These are phyloP conservation scores for Meandrusa payeni DNA, from an alignment of 2,888 invertebrate genomes.

Conservation along the genomic window DNA sequence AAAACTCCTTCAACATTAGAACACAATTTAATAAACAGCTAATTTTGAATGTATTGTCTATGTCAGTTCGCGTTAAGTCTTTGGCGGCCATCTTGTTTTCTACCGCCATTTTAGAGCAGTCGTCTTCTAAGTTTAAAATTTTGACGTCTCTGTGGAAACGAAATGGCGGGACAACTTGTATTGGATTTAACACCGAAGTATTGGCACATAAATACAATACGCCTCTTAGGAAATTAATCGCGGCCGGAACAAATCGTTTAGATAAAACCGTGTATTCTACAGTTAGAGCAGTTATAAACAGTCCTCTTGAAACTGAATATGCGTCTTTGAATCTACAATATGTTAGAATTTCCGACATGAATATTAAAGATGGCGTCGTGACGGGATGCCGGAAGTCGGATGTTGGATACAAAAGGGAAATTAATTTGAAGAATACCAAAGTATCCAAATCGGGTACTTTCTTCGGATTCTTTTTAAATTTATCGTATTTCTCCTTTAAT, in stretches of 20 bases:
- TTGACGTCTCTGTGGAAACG: conserved; percentile 76
- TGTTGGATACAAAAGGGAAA: conserved; percentile 91
- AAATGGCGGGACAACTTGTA: conserved; percentile 86
- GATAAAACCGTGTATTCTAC: conserved; percentile 90
- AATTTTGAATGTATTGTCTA: conserved; percentile 84
- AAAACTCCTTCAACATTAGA: conserved; percentile 81
- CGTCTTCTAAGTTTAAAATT: conserved; percentile 79
- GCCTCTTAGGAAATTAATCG: conserved; percentile 89
- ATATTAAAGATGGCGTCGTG: conserved; percentile 90
- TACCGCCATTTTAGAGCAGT: conserved; percentile 59
- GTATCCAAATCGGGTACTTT: conserved; percentile 84
- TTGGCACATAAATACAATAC: conserved; percentile 86
- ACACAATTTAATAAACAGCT: conserved; percentile 78
- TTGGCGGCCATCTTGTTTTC: conserved; percentile 70
- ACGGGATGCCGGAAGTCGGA: conserved; percentile 95
- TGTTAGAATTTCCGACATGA: conserved; percentile 90
- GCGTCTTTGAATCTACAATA: conserved; percentile 82
- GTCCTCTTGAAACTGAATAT: conserved; percentile 87
- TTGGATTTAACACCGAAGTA: conserved; percentile 78
- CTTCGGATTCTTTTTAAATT: conserved; percentile 81
- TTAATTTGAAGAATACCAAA: conserved; percentile 90
- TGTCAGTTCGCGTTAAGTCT: conserved; percentile 76
- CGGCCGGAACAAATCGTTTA: conserved; percentile 90
- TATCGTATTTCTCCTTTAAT: conserved; percentile 85
- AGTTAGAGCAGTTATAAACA: conserved; percentile 87